Evolutionary conservation across 2,797 vertebrate genomes (phyloP), one percentile per base, ranked within the genome.

Genomic region (Sparus aurata): DNA sequence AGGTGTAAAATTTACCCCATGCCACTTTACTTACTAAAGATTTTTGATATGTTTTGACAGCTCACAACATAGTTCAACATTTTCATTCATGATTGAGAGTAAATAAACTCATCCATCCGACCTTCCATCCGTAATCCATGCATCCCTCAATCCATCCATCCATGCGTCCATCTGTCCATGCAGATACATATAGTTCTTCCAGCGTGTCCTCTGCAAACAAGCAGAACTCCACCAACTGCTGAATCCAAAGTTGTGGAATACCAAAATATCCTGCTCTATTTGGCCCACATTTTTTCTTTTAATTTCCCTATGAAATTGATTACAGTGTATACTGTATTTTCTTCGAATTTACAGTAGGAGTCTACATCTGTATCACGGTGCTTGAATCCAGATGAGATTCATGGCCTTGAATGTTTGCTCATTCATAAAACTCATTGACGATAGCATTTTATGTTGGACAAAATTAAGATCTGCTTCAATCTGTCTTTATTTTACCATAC

Each of bases 271-370:
- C 43, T 57, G 23, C 49, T 62, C 2, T 55, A 2, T 58, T 50
- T 43, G 1, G 6, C 13, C 34, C 50, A n/a, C 20, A n/a, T n/a
- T n/a, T 50, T 50, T 11, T 50, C 20, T 52, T 38, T 45, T 60
- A 34, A 34, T 20, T 78, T 45, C 52, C 16, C 8, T 52, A 17
- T 60, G 41, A 46, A 68, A 25, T 55, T 46, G 63, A 12, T 25
- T n/a, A 69, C 38, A 38, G 38, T 38, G 38, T 61, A 15, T 12
- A 23, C 10, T 55, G 0, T 53, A 52, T 63, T 13, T 13, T 22
- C 11, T 46, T 46, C 34, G 34, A 25, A 64, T 73, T 46, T 30
- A 69, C 59, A 38, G 59, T 57, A 64, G 23, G 34, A 15, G 38
- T 38, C 38, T 38, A 38, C 38, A 38, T 38, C 38, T 38, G 23